Evolutionary conservation across 1,140 invertebrate genomes (phyloP).

Genomic region (Leptinotarsa lineolata): DNA sequence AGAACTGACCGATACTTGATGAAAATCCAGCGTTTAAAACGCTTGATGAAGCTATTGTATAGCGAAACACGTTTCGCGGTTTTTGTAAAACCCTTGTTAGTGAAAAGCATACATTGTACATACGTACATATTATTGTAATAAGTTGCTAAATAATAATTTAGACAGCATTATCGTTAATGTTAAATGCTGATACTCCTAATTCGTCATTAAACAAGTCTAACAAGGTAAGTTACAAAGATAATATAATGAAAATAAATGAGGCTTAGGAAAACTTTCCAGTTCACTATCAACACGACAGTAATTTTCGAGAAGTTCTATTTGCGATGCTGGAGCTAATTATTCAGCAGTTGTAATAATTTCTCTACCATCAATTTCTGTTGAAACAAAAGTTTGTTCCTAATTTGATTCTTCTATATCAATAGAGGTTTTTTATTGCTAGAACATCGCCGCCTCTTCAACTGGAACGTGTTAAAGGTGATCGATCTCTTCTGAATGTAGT

Average conservation of each 20-base stretch:
- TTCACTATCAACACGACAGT: not conserved
- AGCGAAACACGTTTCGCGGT: no score
- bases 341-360: not conserved
- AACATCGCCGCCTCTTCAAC: not conserved
- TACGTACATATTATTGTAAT: no score
- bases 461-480: not conserved
- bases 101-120: no score
- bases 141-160: not conserved
- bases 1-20: no score
- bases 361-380: not conserved
- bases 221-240: conserved; percentile 1
- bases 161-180: not conserved
- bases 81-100: no score
- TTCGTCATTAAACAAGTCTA: conserved; percentile 1
- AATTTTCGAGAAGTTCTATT: not conserved
- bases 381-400: not conserved
- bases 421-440: not conserved
- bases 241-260: not conserved
- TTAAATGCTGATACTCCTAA: not conserved
- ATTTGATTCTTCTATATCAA: not conserved
- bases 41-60: no score
- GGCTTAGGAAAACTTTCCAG: not conserved
- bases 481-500: not conserved
- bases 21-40: no score
- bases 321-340: not conserved